A percentile compares a stretch with the other conserved stretches of the same genome.
Evolutionary conservation across 1,140 invertebrate genomes (phyloP).

Genomic region (Conopomorpha cramerella): DNA sequence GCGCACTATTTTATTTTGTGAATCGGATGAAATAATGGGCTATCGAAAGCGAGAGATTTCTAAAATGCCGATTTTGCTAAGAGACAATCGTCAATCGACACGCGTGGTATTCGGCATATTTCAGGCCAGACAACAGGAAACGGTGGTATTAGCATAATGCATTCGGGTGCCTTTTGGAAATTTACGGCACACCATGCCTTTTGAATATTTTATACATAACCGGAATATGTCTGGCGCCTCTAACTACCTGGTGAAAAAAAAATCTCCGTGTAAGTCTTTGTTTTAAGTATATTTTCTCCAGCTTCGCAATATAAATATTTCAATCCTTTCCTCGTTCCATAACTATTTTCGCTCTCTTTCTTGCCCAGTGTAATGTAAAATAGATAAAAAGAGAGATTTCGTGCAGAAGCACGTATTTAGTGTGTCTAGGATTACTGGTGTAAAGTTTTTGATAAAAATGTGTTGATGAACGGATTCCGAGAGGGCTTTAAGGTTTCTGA

Average conservation of each 20-base stretch:
- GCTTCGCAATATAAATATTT: too few relatives aligned
- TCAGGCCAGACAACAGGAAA: slow-evolving; percentile 33
- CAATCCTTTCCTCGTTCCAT: too few relatives aligned
- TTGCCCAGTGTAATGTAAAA: too few relatives aligned
- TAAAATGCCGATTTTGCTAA: slow-evolving; percentile 14
- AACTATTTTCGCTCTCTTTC: too few relatives aligned
- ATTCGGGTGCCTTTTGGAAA: slow-evolving; percentile 32
- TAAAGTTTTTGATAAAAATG: slow-evolving; percentile 3
- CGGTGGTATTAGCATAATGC: slow-evolving; percentile 39
- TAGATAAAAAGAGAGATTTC: not conserved
- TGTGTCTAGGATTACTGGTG: not conserved
- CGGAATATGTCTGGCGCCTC: slow-evolving; percentile 16
- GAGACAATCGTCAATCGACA: slow-evolving; percentile 29
- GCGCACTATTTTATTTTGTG: slow-evolving; percentile 12
- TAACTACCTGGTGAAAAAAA: too few relatives aligned
- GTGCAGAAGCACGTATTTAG: not conserved
- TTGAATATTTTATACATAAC: slow-evolving; percentile 21
- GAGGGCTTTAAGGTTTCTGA: slow-evolving; percentile 4
- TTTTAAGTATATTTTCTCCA: too few relatives aligned
- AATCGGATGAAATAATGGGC: slow-evolving; percentile 15
- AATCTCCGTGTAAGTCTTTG: too few relatives aligned
- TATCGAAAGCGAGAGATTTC: slow-evolving; percentile 6
- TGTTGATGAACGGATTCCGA: slow-evolving; percentile 9
- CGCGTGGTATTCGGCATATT: slow-evolving; percentile 23
- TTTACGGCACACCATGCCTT: slow-evolving; percentile 19